These are phyloP conservation scores for Egretta garzetta DNA, from an alignment of 2,113 vertebrate species.

Conservation along the genomic window DNA sequence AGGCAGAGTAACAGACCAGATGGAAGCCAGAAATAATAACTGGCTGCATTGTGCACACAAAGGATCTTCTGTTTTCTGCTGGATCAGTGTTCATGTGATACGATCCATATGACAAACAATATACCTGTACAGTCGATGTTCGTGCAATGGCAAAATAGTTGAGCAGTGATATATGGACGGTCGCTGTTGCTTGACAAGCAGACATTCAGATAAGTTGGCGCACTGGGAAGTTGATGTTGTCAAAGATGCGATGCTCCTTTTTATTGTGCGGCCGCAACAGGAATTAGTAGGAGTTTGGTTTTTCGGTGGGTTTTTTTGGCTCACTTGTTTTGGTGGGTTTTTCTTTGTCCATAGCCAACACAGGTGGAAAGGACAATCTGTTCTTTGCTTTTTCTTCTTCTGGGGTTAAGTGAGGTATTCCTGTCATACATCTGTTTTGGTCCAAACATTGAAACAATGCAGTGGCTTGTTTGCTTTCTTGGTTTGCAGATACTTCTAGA, in stretches of 20 bases:
- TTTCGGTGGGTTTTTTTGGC: neutral
- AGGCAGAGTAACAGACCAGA: neutral
- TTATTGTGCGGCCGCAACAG: neutral
- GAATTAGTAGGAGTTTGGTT: neutral
- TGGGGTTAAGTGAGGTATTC: constrained; percentile 15
- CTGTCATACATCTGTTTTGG: constrained; percentile 60
- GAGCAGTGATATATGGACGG: neutral
- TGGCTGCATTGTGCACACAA: neutral
- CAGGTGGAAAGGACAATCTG: constrained; percentile 35
- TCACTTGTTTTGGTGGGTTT: neutral
- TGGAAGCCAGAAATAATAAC: constrained; percentile 10
- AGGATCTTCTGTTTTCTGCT: constrained; percentile 8
- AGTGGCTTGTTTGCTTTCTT: constrained; percentile 44
- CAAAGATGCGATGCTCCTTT: neutral
- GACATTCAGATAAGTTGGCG: neutral
- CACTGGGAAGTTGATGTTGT: neutral
- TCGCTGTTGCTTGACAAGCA: neutral
- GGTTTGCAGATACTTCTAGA: constrained; percentile 29
- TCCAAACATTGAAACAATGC: constrained; percentile 70
- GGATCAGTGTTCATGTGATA: neutral
- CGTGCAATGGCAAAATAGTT: neutral
- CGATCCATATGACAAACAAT: neutral
- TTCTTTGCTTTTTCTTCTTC: constrained; percentile 20
- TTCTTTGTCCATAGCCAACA: neutral
- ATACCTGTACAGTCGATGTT: neutral